Percentiles rank a stretch among this genome's conserved stretches.
These are phyloP conservation scores for Enteromius radiatus DNA, from an alignment of 2,797 vertebrate genomes.

Conservation along the genomic window DNA sequence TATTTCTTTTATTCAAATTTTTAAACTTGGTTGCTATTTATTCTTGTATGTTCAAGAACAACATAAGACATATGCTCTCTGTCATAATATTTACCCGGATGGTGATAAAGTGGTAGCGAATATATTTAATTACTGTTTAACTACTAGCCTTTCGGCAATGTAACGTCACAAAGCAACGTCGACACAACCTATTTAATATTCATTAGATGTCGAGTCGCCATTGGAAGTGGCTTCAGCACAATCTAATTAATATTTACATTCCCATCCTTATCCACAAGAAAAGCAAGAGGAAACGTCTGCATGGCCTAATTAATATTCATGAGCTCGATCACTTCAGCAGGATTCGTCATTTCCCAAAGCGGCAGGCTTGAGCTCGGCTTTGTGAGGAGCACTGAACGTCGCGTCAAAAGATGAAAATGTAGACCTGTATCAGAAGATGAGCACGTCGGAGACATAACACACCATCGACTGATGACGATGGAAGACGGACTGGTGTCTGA, in stretches of 20 bases:
- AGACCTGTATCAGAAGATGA: background rate
- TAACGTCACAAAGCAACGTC: background rate
- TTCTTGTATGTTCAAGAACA: too few relatives aligned
- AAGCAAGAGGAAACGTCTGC: background rate
- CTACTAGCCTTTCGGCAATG: background rate
- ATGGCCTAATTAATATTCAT: constrained; percentile 27
- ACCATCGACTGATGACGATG: constrained; percentile 61
- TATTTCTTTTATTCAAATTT: background rate
- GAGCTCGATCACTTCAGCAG: background rate
- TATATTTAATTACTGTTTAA: constrained; percentile 1
- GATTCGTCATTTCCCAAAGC: constrained; percentile 39
- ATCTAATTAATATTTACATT: background rate
- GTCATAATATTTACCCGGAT: constrained; percentile 45
- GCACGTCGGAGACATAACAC: background rate
- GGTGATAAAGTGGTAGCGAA: background rate
- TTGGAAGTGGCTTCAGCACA: background rate
- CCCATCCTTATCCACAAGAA: background rate
- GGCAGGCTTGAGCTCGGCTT: constrained; percentile 31
- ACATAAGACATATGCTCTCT: background rate
- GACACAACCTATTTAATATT: background rate
- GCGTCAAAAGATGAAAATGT: background rate
- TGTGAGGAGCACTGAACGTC: background rate
- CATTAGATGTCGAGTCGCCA: background rate
- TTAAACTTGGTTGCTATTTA: background rate
- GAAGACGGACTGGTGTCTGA: constrained; percentile 74